Base-by-base conservation (phyloP, 2,888 invertebrate species). In the Hofmannophila pseudospretella region DNA sequence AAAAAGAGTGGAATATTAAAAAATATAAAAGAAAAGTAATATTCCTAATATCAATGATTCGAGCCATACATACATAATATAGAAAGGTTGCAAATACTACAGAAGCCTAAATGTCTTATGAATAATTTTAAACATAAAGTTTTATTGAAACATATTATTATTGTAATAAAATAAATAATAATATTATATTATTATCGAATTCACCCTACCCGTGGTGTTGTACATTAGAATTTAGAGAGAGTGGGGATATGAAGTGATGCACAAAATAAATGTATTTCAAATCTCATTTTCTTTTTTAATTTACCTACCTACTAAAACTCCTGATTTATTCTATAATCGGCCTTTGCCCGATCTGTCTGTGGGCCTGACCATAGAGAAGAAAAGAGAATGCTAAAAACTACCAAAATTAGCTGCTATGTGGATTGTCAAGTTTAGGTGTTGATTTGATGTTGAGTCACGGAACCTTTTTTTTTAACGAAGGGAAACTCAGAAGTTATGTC, bases 101-200 rank as follows among this genome's bases (percentile, higher is more conserved):
- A 64, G 55, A 72, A 67, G 81, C 84, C 82, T 84, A 84, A 79
- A 81, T 80, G 81, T 84, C 84, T 82, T 84, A 85, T 82, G 81
- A 84, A 69, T 66, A 67, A 53, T 27, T 53, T 47, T 67, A 58
- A 62, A 62, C 69, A 68, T 69, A 63, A 53, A 61, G 56, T 58
- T 58, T 57, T 55, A 50, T 56, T 65, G 58, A n/a, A 23, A n/a
- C n/a, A n/a, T n/a, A n/a, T n/a, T n/a, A n/a, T n/a, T n/a, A 23
- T 23, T 23, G n/a, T 45, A 45, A 29, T 45, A 45, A 5, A 16
- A 29, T 39, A 50, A 47, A 51, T 48, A 46, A 38, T 36, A 39
- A 38, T 58, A 57, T 55, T 60, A 54, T 9, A 57, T 55, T 42
- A 56, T 51, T 49, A 49, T 39, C 59, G 51, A 62, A 61, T 67